Evolutionary conservation across 2,888 invertebrate species (phyloP).

Genomic region (Ornithoptera priamus): DNA sequence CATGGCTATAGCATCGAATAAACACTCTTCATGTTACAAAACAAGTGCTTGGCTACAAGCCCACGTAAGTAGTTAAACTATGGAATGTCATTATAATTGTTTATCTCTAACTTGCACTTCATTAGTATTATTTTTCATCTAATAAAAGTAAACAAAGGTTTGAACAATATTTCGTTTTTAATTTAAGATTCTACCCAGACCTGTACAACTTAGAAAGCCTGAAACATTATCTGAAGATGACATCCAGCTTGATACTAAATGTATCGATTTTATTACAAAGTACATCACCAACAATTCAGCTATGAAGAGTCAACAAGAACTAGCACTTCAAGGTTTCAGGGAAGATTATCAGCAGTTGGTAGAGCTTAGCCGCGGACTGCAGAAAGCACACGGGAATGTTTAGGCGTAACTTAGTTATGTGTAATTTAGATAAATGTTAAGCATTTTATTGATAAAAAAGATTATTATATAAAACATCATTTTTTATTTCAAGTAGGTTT

Average conservation of each 20-base stretch:
- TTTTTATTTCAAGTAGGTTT: background rate
- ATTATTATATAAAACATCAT: background rate
- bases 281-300: conserved; percentile 82
- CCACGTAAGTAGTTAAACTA: too few relatives aligned
- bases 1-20: too few relatives aligned
- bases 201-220: conserved; percentile 62
- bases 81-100: background rate
- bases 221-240: conserved; percentile 76
- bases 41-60: too few relatives aligned
- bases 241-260: conserved; percentile 76
- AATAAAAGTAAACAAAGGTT: background rate
- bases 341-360: conserved; percentile 82
- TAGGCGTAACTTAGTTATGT: conserved; percentile 40
- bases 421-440: conserved; percentile 51
- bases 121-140: too few relatives aligned
- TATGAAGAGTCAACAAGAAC: conserved; percentile 84
- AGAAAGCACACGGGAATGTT: conserved; percentile 83
- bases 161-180: background rate
- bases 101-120: background rate
- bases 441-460: conserved; percentile 22
- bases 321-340: conserved; percentile 85
- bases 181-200: conserved; percentile 67
- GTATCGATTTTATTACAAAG: conserved; percentile 79
- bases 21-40: too few relatives aligned
- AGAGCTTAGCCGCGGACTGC: conserved; percentile 81